Evolutionary conservation across 2,888 invertebrate species (phyloP), one percentile per base, ranked within the genome.

Genomic region (Leuctra nigra): DNA sequence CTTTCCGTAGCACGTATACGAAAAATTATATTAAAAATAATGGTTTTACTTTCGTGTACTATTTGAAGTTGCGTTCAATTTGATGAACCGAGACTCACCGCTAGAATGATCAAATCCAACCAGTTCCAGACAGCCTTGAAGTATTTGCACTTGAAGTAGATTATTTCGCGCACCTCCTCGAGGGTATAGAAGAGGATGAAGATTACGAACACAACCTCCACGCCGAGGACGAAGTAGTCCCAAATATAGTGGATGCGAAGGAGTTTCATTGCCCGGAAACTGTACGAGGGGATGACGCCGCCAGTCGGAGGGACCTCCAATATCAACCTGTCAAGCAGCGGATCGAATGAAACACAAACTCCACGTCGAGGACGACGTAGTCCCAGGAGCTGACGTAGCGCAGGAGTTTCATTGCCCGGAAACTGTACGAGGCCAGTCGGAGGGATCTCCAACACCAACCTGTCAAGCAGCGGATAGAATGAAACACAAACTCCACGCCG

Each of bases 281-380:
- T 70, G 62, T 74, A 75, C 1, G 79, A 78, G 0, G 86, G 75
- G 16, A 84, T 68, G 24, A 85, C 75, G 1, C 85, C 84, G 13
- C 87, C 87, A 3, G 82, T 82, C 0, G 86, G 79, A 1, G 86
- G 83, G 63, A 85, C 77, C 71, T 88, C 87, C 53, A 83, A 78
- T 14, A 82, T 70, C 18, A 86, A 68, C 68, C 84, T 84, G n/a
- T n/a, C n/a, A n/a, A n/a, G n/a, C n/a, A n/a, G n/a, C n/a, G n/a
- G n/a, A n/a, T n/a, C n/a, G n/a, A n/a, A n/a, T n/a, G n/a, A n/a
- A 80, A 79, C 46, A 79, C 65, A 24, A 74, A 69, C 68, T 82
- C 81, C 62, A 77, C 77, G 1, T 73, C 72, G 53, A 79, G 65
- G 47, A 80, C 68, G 35, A 77, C 66, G 64, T 75, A 75, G 66